Conservation (phyloP, 1,140 invertebrate genomes). For the Papilio dardanus region DNA sequence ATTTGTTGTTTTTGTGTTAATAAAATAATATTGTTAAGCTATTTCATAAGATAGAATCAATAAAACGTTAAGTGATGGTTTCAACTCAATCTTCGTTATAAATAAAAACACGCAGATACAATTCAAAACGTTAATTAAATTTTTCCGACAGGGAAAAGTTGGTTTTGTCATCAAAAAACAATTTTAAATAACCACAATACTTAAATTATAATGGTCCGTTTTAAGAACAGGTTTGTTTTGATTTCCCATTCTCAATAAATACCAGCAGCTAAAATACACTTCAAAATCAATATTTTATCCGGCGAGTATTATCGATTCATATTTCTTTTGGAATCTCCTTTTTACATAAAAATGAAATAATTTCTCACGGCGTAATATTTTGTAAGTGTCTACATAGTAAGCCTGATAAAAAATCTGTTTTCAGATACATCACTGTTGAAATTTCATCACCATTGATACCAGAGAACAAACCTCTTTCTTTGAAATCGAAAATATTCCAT, state of each 20-base stretch:
- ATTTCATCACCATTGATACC: conserved; percentile 77
- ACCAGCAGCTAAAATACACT: not conserved
- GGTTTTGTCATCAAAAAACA: not conserved
- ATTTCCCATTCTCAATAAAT: not conserved
- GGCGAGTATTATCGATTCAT: not conserved
- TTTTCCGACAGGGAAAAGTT: not conserved
- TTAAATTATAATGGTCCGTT: conserved; percentile 83
- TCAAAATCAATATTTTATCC: not conserved
- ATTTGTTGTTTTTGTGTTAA: no score
- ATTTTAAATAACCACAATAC: not conserved
- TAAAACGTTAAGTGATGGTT: not conserved
- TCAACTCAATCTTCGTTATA: not conserved
- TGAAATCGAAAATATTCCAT: conserved; percentile 84
- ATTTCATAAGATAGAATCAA: not conserved
- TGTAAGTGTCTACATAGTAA: conserved; percentile 20
- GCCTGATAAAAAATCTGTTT: conserved; percentile 48
- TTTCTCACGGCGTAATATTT: no score
- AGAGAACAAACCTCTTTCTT: conserved; percentile 77
- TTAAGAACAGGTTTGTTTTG: conserved; percentile 85
- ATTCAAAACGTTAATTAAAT: not conserved
- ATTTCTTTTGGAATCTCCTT: no score
- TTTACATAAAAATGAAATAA: no score
- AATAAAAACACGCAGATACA: not conserved
- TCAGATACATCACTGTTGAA: conserved; percentile 86
- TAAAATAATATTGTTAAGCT: no score